Evolutionary conservation across 2,888 invertebrate species (phyloP).

Genomic region (Hyposoter didymator): DNA sequence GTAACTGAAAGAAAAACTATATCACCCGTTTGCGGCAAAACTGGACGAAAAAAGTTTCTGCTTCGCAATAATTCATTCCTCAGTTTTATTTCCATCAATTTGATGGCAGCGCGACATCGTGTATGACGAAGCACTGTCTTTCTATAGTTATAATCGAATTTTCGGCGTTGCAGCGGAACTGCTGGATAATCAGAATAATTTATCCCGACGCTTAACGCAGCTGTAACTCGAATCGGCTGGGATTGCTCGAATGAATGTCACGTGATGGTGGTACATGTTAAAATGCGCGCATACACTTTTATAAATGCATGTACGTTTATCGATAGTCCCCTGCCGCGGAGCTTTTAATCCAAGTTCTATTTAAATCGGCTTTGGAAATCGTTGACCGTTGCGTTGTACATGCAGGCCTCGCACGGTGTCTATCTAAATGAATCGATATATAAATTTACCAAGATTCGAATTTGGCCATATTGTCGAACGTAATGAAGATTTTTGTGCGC

Average conservation of each 20-base stretch:
- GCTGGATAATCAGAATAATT: slow-evolving; percentile 56
- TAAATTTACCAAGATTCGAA: slow-evolving; percentile 9
- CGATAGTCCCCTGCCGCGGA: slow-evolving; percentile 26
- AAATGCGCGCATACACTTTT: slow-evolving; percentile 15
- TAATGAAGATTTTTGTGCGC: slow-evolving; percentile 35
- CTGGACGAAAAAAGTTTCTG: not conserved
- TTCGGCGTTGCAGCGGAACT: not conserved
- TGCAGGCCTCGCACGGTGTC: not conserved
- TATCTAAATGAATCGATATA: slow-evolving; percentile 5
- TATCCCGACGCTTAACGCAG: slow-evolving; percentile 40
- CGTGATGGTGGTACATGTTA: slow-evolving; percentile 7
- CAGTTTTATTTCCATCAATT: not conserved
- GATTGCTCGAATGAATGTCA: slow-evolving; percentile 35
- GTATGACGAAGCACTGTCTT: not conserved
- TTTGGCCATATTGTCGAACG: slow-evolving; percentile 33
- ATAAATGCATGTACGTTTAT: slow-evolving; percentile 22
- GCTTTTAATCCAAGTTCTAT: slow-evolving; percentile 64
- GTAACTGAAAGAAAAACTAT: not conserved
- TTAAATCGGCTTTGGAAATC: slow-evolving; percentile 63
- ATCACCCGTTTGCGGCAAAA: no score
- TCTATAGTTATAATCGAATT: slow-evolving; percentile 11
- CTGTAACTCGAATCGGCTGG: slow-evolving; percentile 24
- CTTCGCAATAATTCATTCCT: not conserved
- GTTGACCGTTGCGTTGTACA: slow-evolving; percentile 47
- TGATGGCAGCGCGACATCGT: not conserved